phyloP scores from a whole-genome alignment of 2,797 vertebrate genomes.

The Melanotaenia trifasciata region DNA sequence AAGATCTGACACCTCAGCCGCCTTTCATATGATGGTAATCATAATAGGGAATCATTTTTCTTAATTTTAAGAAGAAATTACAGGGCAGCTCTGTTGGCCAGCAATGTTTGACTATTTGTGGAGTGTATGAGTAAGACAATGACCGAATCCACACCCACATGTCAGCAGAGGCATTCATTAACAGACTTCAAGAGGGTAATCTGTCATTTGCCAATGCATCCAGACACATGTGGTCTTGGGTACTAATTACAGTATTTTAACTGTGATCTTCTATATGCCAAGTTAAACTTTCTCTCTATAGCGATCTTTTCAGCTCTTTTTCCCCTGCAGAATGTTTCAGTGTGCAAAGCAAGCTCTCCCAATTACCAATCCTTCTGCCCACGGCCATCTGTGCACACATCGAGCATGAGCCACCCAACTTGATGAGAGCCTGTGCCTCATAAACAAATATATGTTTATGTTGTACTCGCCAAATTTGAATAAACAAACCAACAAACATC shows the following conservation, averaged over 20 bases:
- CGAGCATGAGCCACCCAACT: conserved; percentile 42
- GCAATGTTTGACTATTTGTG: conserved; percentile 70
- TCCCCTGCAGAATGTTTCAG: conserved; percentile 29
- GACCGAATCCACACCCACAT: conserved; percentile 73
- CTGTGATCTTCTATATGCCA: conserved; percentile 43
- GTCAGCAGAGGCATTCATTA: conserved; percentile 75
- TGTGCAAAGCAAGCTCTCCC: conserved; percentile 47
- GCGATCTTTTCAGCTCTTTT: conserved; percentile 22
- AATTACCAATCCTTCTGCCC: conserved; percentile 70
- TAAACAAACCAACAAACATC: conserved; percentile 21
- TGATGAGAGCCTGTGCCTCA: conserved; percentile 27
- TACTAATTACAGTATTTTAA: conserved; percentile 72
- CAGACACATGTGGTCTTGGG: conserved; percentile 45
- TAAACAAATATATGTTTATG: conserved; percentile 54
- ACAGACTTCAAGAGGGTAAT: conserved; percentile 49
- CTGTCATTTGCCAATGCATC: conserved; percentile 56
- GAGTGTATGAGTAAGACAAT: conserved; percentile 67
- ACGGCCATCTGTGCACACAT: conserved; percentile 70
- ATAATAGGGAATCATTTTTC: conserved; percentile 18
- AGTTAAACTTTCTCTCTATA: conserved; percentile 40
- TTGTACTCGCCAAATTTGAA: conserved; percentile 13
- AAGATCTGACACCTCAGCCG: conserved; percentile 10
- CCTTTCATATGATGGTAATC: conserved; percentile 10
- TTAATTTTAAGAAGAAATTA: conserved; percentile 47
- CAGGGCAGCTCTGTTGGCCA: conserved; percentile 32